Evolutionary conservation across 2,113 vertebrate species (phyloP).

Genomic region (Vulpes ferrilata): DNA sequence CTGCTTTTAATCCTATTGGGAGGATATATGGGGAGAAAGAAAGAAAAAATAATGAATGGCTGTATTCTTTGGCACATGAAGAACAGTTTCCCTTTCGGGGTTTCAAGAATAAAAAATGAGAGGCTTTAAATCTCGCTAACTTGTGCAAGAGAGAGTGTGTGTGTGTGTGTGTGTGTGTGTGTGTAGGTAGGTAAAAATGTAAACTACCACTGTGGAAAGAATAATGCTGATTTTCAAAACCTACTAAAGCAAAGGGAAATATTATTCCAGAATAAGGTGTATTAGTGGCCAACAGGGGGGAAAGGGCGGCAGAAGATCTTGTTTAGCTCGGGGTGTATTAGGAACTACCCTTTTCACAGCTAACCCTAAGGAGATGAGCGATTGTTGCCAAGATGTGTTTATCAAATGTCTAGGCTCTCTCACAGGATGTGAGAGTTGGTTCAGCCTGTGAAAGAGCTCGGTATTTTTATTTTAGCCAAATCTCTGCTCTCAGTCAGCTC

Average conservation of each 20-base stretch:
- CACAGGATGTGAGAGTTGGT: conserved; percentile 81
- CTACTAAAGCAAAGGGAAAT: conserved; percentile 79
- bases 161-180: background rate
- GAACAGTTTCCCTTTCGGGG: conserved; percentile 85
- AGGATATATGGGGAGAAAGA: conserved; percentile 67
- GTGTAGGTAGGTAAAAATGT: conserved; percentile 35
- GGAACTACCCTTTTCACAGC: conserved; percentile 79
- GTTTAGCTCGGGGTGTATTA: conserved; percentile 78
- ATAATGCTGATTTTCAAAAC: conserved; percentile 79
- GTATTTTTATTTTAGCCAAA: conserved; percentile 82
- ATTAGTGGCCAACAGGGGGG: conserved; percentile 71
- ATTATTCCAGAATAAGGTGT: conserved; percentile 80
- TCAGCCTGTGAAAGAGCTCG: conserved; percentile 79
- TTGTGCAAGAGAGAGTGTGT: conserved; percentile 76
- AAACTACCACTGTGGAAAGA: conserved; percentile 63
- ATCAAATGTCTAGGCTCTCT: conserved; percentile 83
- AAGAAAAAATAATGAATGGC: conserved; percentile 85
- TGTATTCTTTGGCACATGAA: conserved; percentile 89
- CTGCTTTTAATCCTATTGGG: conserved; percentile 84
- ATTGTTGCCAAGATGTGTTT: conserved; percentile 79
- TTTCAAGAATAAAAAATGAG: conserved; percentile 86
- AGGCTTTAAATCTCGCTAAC: conserved; percentile 89
- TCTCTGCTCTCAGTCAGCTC: conserved; percentile 71
- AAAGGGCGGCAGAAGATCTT: conserved; percentile 73
- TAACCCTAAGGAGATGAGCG: conserved; percentile 70